phyloP scores from a whole-genome alignment of 2,113 vertebrate genomes.

The Syngnathus typhle region DNA sequence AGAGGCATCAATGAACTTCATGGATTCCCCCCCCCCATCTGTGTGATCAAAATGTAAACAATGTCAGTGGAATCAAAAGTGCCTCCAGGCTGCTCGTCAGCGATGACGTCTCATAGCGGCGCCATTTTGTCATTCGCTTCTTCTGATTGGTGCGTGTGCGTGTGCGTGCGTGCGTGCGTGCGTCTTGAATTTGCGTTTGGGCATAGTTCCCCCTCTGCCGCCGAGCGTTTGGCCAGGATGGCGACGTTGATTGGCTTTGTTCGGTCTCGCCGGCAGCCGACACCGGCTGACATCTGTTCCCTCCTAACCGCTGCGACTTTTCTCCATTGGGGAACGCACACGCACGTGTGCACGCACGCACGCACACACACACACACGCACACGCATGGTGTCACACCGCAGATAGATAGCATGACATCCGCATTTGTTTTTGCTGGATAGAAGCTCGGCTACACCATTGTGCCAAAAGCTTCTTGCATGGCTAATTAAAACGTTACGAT shows the following conservation, averaged over 20 bases:
- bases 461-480: constrained; percentile 46
- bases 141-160: constrained; percentile 44
- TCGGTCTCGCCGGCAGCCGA: constrained; percentile 85
- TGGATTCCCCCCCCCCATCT: no score
- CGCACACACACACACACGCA: constrained; percentile 29
- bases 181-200: constrained; percentile 63
- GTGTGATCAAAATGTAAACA: no score
- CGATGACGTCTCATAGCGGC: constrained; percentile 53
- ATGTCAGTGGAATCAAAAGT: no score
- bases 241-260: constrained; percentile 84
- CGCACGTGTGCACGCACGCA: constrained; percentile 46
- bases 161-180: constrained; percentile 7
- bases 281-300: constrained; percentile 91
- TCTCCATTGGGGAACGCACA: constrained; percentile 81
- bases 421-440: constrained; percentile 7
- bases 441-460: constrained; percentile 31
- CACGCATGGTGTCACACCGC: constrained; percentile 34
- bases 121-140: constrained; percentile 66
- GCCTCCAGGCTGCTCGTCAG: constrained; percentile 52
- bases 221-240: constrained; percentile 83
- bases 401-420: constrained; percentile 41
- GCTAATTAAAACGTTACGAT: constrained; percentile 40
- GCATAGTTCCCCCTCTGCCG: constrained; percentile 77
- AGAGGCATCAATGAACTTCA: no score
- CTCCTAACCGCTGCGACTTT: constrained; percentile 89